Evolutionary conservation across 2,113 vertebrate species (phyloP).

Genomic region (Lontra canadensis): DNA sequence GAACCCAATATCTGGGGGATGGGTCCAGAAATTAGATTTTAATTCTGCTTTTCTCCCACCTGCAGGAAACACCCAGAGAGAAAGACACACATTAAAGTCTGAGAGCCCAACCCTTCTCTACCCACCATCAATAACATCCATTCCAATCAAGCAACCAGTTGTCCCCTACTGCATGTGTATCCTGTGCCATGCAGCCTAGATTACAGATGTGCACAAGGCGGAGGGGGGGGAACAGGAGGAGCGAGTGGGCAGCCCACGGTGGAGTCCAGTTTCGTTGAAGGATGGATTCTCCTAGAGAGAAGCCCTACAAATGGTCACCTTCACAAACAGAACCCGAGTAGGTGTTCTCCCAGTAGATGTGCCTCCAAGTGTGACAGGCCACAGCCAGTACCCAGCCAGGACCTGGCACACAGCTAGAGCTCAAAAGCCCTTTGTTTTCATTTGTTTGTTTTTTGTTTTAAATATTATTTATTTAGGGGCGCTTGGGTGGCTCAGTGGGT

Average conservation of each 20-base stretch:
- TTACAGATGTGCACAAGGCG: rapidly evolving
- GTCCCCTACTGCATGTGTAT: no score
- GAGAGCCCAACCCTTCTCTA: neutral
- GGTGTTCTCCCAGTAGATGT: neutral
- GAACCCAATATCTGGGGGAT: neutral
- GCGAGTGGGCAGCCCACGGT: rapidly evolving
- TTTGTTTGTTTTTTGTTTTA: no score
- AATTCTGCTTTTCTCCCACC: neutral
- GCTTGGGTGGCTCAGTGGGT: no score
- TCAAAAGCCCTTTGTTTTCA: neutral
- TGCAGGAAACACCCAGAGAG: neutral
- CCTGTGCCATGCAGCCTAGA: rapidly evolving
- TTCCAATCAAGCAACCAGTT: neutral
- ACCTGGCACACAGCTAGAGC: neutral
- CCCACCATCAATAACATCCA: neutral
- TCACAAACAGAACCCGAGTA: rapidly evolving
- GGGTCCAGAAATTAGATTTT: neutral
- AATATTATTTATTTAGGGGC: no score
- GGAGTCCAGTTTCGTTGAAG: neutral
- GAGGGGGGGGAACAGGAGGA: neutral
- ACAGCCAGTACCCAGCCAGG: neutral
- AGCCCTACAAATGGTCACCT: neutral
- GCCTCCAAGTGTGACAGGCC: rapidly evolving
- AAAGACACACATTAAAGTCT: neutral
- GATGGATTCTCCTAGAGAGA: neutral